Conservation (phyloP, 1,140 invertebrate species). For the Hylaeus volcanicus region DNA sequence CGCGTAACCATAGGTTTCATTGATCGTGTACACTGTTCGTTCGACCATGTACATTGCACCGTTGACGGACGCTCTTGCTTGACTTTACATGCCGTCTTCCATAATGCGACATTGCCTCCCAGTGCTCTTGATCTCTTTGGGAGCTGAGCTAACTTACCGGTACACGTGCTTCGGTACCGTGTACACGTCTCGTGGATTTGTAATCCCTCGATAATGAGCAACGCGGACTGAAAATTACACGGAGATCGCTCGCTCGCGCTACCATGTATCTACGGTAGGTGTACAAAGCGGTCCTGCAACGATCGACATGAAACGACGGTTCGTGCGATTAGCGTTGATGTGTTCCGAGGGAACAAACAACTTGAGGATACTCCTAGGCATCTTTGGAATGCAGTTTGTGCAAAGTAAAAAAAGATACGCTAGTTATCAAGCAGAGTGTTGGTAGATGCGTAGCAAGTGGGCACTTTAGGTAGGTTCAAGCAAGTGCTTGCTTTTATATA, state of each 20-base stretch:
- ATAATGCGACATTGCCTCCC: conserved; percentile 25
- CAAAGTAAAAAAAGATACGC: no score
- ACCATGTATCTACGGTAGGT: not conserved
- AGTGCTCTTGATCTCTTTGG: conserved; percentile 22
- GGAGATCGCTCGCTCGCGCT: no score
- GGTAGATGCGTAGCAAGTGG: no score
- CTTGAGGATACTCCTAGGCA: no score
- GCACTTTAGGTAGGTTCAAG: no score
- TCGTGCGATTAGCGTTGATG: no score
- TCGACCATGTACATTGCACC: conserved; percentile 44
- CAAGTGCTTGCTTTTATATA: no score
- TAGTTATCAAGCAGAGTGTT: no score
- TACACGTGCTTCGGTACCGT: conserved; percentile 4
- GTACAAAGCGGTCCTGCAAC: not conserved
- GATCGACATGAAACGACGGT: no score
- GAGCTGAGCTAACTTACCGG: not conserved
- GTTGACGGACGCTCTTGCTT: conserved; percentile 38
- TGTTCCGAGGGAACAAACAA: no score
- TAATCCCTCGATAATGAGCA: conserved; percentile 24
- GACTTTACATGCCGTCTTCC: conserved; percentile 31
- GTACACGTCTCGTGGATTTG: conserved; percentile 18
- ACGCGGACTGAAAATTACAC: conserved; percentile 4
- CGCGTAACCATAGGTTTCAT: conserved; percentile 62
- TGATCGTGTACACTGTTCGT: conserved; percentile 48
- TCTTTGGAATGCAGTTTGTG: no score